A percentile compares a stretch with the other conserved stretches of the same genome.
These are phyloP conservation scores for Penaeus monodon DNA, from an alignment of 2,888 invertebrate genomes.

Conservation along the genomic window DNA sequence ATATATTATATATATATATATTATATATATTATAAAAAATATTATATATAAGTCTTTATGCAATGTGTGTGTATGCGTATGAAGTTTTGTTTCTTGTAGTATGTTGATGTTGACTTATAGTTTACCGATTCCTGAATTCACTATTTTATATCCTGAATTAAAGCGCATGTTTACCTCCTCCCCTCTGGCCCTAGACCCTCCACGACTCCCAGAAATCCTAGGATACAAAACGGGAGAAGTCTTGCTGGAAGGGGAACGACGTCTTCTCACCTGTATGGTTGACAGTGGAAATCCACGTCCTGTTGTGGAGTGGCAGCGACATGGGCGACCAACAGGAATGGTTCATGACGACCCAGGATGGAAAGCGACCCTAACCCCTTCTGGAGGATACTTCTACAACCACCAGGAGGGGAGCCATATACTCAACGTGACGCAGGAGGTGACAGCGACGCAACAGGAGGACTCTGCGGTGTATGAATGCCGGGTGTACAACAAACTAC, in stretches of 20 bases:
- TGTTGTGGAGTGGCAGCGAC: constrained; percentile 94
- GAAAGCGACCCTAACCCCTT: not conserved
- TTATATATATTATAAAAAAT: too few relatives aligned
- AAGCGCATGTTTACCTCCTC: not conserved
- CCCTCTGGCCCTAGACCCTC: constrained; percentile 36
- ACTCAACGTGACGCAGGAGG: constrained; percentile 35
- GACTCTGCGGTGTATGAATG: constrained; percentile 94
- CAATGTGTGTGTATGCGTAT: too few relatives aligned
- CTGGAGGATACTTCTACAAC: not conserved
- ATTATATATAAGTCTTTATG: too few relatives aligned
- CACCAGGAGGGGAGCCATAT: constrained; percentile 11
- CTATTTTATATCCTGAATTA: not conserved
- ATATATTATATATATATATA: too few relatives aligned
- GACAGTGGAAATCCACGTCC: constrained; percentile 96
- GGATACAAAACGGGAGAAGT: constrained; percentile 91
- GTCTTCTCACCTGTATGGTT: constrained; percentile 89
- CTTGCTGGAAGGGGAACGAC: constrained; percentile 85
- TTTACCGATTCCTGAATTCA: not conserved
- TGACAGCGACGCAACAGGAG: constrained; percentile 83
- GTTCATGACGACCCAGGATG: not conserved
- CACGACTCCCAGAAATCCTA: constrained; percentile 87
- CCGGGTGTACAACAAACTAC: constrained; percentile 92
- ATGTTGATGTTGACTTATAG: not conserved
- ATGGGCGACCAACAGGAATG: constrained; percentile 74
- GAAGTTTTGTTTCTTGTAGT: too few relatives aligned